A percentile compares a stretch with the other conserved stretches of the same genome.
phyloP scores from a whole-genome alignment of 2,888 invertebrate genomes.

The Pammene aurita region DNA sequence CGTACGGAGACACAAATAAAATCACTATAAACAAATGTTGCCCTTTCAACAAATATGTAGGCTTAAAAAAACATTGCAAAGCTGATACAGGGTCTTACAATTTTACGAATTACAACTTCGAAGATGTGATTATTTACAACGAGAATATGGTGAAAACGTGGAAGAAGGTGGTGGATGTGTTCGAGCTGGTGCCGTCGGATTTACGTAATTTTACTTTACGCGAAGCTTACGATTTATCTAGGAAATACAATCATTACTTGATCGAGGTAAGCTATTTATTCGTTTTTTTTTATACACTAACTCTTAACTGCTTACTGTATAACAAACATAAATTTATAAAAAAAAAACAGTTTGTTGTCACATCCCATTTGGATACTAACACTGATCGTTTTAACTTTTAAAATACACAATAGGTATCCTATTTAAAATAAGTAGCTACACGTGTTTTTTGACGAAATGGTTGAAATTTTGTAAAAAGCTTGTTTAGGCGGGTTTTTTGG shows the following conservation, averaged over 20 bases:
- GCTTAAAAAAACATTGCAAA: neutral
- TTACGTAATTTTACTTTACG: neutral
- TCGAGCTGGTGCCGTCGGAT: slow-evolving; percentile 19
- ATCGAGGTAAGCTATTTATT: slow-evolving; percentile 33
- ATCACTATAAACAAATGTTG: slow-evolving; percentile 27
- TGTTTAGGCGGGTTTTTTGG: too few species aligned
- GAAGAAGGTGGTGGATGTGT: slow-evolving; percentile 28
- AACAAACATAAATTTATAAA: too few species aligned
- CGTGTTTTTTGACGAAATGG: too few species aligned
- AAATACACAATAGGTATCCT: too few species aligned
- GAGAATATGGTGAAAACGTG: slow-evolving; percentile 27
- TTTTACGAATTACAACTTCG: slow-evolving; percentile 26
- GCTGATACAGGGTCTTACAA: neutral
- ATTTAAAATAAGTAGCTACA: too few species aligned
- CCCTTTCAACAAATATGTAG: slow-evolving; percentile 17
- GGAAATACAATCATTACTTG: slow-evolving; percentile 21
- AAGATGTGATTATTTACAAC: slow-evolving; percentile 32
- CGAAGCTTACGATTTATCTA: slow-evolving; percentile 17
- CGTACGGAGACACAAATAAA: neutral
- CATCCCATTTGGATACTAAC: too few species aligned
- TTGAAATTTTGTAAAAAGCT: too few species aligned
- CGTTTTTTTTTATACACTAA: neutral
- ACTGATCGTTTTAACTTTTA: too few species aligned
- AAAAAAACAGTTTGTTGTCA: too few species aligned
- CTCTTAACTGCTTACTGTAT: too few species aligned